Conservation (phyloP, 2,797 vertebrate species). For the Sebastes matsubarae region DNA sequence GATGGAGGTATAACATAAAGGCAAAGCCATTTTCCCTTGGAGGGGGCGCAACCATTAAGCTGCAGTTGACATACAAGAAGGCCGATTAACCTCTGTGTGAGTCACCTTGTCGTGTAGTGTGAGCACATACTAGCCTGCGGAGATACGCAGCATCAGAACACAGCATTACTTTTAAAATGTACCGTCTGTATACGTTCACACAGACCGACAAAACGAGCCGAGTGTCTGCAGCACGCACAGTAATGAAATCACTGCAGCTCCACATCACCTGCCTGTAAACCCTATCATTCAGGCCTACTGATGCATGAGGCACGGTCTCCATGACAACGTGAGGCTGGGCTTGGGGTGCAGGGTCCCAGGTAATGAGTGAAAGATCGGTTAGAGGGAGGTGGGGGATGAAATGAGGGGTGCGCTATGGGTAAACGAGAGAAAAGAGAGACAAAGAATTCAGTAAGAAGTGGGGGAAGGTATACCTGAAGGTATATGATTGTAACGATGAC, state of each 20-base stretch:
- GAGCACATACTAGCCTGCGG: not conserved
- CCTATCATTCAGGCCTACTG: conserved; percentile 48
- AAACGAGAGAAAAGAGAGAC: conserved; percentile 21
- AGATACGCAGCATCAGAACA: not conserved
- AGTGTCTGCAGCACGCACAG: not conserved
- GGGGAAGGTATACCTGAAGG: not conserved
- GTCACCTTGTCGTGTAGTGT: conserved; percentile 36
- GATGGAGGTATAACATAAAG: conserved; percentile 37
- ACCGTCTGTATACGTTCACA: not conserved
- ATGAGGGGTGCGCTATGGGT: conserved; percentile 27
- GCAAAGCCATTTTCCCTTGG: conserved; percentile 18
- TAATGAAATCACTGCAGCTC: conserved; percentile 34
- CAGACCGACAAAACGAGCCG: not conserved
- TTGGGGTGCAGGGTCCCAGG: conserved; percentile 71
- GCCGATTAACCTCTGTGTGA: conserved; percentile 46
- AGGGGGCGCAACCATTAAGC: conserved; percentile 21
- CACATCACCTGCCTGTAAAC: conserved; percentile 43
- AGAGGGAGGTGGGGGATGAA: conserved; percentile 33
- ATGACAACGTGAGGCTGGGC: conserved; percentile 72
- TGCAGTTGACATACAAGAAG: conserved; percentile 26
- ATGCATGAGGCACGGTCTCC: conserved; percentile 63
- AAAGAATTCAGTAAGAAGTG: conserved; percentile 1
- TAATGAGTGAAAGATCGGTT: conserved; percentile 66
- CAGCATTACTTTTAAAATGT: not conserved
- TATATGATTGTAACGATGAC: not conserved